phyloP scores from a whole-genome alignment of 2,888 invertebrate genomes.

The Nipponacmea schrenckii region DNA sequence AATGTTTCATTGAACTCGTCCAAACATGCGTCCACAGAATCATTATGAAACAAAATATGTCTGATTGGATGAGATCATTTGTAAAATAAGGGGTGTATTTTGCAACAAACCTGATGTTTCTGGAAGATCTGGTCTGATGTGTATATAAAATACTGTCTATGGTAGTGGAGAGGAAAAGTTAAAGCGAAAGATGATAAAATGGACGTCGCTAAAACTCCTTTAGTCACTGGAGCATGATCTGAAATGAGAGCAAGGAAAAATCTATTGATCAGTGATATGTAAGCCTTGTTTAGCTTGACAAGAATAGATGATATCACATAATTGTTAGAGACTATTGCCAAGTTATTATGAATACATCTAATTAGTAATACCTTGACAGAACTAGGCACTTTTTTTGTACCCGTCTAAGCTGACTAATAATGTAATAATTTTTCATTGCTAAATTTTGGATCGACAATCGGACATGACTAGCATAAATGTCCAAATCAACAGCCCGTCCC shows the following conservation, averaged over 20 bases:
- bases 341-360: too few species aligned
- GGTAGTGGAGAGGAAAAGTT: slow-evolving; percentile 68
- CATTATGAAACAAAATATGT: background rate
- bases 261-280: background rate
- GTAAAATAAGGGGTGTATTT: too few species aligned
- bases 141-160: slow-evolving; percentile 67
- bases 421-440: too few species aligned
- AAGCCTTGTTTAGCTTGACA: too few species aligned
- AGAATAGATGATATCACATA: too few species aligned
- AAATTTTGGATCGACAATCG: too few species aligned
- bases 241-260: slow-evolving; percentile 35
- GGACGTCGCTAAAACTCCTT: slow-evolving; percentile 69
- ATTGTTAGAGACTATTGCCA: too few species aligned
- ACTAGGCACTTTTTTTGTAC: too few species aligned
- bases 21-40: background rate
- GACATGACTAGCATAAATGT: too few species aligned
- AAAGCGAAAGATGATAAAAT: slow-evolving; percentile 69
- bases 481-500: too few species aligned
- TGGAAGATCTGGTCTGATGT: slow-evolving; percentile 67
- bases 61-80: background rate
- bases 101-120: slow-evolving; percentile 59
- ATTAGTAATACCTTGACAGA: too few species aligned
- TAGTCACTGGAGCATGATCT: slow-evolving; percentile 71
- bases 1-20: background rate
- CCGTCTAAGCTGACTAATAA: too few species aligned